Percentiles rank a stretch among this genome's conserved stretches.
These are phyloP conservation scores for Tenthredo mesomela DNA, from an alignment of 2,888 invertebrate species.

Conservation along the genomic window DNA sequence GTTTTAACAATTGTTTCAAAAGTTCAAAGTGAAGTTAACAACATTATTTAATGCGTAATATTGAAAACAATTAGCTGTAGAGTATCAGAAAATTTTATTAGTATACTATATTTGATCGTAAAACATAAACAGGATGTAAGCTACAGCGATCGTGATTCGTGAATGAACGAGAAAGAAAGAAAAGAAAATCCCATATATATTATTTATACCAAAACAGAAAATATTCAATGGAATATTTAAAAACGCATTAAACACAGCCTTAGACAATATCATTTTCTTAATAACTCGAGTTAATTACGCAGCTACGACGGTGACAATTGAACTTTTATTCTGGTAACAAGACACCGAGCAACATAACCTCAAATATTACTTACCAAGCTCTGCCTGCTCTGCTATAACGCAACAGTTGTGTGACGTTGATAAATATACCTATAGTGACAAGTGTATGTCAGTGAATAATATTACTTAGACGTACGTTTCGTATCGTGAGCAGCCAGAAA, in stretches of 20 bases:
- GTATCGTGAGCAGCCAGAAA: background rate
- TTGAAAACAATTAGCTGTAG: background rate
- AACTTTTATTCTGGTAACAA: constrained; percentile 5
- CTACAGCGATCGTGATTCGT: background rate
- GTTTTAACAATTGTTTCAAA: background rate
- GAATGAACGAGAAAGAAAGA: background rate
- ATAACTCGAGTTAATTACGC: background rate
- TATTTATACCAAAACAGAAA: background rate
- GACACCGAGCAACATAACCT: constrained; percentile 40
- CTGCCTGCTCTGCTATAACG: background rate
- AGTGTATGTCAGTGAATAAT: background rate
- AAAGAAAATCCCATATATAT: background rate
- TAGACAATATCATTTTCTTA: background rate
- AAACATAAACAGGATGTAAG: constrained; percentile 29
- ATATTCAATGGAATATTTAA: background rate
- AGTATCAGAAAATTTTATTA: background rate
- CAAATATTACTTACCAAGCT: constrained; percentile 4
- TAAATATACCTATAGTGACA: background rate
- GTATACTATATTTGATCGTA: background rate
- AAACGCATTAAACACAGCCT: background rate
- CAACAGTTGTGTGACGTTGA: constrained; percentile 37
- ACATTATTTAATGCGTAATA: background rate
- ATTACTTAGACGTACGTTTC: background rate
- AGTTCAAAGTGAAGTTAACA: background rate
- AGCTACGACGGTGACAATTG: constrained; percentile 3